Evolutionary conservation across 2,888 invertebrate genomes (phyloP).

Genomic region (Hirtodrosophila confusa): DNA sequence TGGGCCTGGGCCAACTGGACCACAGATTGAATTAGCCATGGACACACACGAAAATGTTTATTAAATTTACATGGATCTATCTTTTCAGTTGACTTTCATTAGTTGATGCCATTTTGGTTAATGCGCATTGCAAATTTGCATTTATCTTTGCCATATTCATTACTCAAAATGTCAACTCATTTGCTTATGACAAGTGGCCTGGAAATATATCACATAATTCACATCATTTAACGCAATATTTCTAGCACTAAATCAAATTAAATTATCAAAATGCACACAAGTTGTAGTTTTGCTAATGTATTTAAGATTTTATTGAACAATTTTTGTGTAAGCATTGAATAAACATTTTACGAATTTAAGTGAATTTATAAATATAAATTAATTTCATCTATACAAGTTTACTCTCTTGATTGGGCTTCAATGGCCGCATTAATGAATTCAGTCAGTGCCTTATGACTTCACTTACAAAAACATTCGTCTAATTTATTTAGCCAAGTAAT

Average conservation of each 20-base stretch:
- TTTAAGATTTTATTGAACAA: slow-evolving; percentile 3
- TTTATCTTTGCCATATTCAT: slow-evolving; percentile 33
- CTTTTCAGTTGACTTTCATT: slow-evolving; percentile 62
- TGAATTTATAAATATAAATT: no score
- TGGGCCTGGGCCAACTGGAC: slow-evolving; percentile 23
- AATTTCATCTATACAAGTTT: no score
- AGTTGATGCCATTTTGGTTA: slow-evolving; percentile 67
- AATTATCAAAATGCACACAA: slow-evolving; percentile 29
- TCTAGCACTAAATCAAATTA: slow-evolving; percentile 39
- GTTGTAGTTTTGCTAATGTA: slow-evolving; percentile 3
- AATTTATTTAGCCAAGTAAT: no score
- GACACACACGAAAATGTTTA: slow-evolving; percentile 47
- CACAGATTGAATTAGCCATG: slow-evolving; percentile 59
- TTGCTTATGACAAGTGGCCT: slow-evolving; percentile 13
- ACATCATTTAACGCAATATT: slow-evolving; percentile 19
- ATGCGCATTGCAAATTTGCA: slow-evolving; percentile 54
- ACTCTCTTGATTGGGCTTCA: no score
- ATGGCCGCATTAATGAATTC: no score
- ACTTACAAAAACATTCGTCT: no score
- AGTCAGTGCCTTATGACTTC: no score
- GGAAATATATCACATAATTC: slow-evolving; percentile 16
- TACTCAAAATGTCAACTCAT: slow-evolving; percentile 23
- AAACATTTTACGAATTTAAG: no score
- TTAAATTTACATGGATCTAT: slow-evolving; percentile 66
- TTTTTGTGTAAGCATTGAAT: slow-evolving; percentile 1